A percentile compares a stretch with the other conserved stretches of the same genome.
Evolutionary conservation across 2,113 vertebrate genomes (phyloP).

Genomic region (Progne subis): DNA sequence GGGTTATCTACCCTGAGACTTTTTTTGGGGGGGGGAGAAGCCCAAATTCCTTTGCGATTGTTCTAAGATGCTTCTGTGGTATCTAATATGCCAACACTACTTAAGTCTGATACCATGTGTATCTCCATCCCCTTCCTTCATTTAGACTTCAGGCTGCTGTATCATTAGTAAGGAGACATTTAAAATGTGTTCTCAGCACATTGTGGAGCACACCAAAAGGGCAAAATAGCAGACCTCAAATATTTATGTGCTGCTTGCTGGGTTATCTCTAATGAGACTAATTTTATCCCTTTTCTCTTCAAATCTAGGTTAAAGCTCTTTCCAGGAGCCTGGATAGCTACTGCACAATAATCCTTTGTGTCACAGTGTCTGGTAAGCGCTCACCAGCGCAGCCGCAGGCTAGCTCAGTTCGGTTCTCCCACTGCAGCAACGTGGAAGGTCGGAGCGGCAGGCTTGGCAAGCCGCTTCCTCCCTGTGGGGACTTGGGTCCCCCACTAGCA

Average conservation of each 20-base stretch:
- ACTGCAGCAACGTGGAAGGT: no score
- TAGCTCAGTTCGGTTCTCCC: no score
- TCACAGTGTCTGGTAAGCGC: no score
- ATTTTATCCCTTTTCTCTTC: background rate
- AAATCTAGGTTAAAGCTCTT: background rate
- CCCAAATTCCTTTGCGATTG: background rate
- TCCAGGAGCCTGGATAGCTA: background rate
- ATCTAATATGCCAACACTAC: background rate
- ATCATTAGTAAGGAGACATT: background rate
- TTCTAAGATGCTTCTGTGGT: background rate
- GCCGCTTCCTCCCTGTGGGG: no score
- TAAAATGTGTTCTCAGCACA: background rate
- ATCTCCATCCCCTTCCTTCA: background rate
- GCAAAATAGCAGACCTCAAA: background rate
- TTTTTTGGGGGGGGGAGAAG: accelerated
- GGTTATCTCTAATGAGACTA: background rate
- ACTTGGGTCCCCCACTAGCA: no score
- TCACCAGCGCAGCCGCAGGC: no score
- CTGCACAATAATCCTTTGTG: background rate
- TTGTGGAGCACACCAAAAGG: background rate
- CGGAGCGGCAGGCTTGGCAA: no score
- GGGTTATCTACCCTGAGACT: background rate
- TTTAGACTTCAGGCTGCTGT: background rate
- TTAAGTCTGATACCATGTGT: accelerated
- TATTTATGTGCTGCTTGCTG: accelerated